Evolutionary conservation across 2,797 vertebrate species (phyloP).

Genomic region (Heliangelus exortis): DNA sequence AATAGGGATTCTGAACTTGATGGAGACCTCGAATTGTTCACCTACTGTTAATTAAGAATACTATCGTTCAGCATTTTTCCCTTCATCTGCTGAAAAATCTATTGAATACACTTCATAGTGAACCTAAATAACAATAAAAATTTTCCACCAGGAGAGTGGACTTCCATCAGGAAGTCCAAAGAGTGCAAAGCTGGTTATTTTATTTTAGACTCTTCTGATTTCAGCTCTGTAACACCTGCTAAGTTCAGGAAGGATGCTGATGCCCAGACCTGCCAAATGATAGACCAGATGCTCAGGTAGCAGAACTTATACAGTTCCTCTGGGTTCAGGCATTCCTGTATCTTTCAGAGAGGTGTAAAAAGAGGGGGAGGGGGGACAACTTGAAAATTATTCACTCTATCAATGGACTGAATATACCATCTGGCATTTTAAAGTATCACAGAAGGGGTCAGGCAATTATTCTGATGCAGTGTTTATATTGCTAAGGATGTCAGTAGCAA

Average conservation of each 20-base stretch:
- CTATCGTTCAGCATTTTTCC: not conserved
- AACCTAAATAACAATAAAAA: not conserved
- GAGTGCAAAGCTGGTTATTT: not conserved
- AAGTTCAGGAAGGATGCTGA: not conserved
- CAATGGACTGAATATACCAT: not conserved
- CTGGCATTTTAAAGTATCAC: not conserved
- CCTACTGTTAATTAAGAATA: not conserved
- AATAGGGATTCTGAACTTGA: not conserved
- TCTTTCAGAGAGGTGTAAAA: not conserved
- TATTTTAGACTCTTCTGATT: not conserved
- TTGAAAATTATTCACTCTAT: slow-evolving; percentile 20
- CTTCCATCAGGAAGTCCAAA: not conserved
- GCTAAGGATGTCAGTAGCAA: slow-evolving; percentile 5
- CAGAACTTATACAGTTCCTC: not conserved
- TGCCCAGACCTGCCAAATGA: not conserved
- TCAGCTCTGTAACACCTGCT: not conserved
- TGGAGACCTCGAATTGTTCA: not conserved
- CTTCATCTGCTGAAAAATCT: not conserved
- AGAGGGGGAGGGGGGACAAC: not conserved
- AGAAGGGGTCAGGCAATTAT: not conserved
- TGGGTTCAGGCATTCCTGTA: not conserved
- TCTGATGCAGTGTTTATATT: not conserved
- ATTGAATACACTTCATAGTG: not conserved
- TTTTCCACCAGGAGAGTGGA: not conserved
- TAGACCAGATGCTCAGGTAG: not conserved